Evolutionary conservation across 1,140 invertebrate genomes (phyloP).

Genomic region (Telenomus remus): DNA sequence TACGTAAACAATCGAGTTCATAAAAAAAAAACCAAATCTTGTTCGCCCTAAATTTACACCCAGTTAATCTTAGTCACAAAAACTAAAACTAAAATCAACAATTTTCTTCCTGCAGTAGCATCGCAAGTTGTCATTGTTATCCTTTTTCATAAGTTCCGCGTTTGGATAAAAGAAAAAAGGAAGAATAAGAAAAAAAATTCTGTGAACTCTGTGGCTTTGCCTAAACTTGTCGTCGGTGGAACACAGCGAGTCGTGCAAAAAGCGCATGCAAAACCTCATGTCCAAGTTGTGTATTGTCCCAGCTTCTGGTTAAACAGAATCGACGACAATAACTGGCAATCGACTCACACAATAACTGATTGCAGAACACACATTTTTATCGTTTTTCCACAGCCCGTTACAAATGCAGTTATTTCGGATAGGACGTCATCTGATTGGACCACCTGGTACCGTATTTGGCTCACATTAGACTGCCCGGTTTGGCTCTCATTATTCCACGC

Average conservation of each 20-base stretch:
- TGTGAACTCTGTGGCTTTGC: slow-evolving; percentile 29
- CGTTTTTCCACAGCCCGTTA: slow-evolving; percentile 25
- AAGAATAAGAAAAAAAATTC: too few relatives aligned
- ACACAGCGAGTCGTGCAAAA: slow-evolving; percentile 27
- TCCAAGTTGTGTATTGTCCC: slow-evolving; percentile 14
- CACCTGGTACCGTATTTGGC: slow-evolving; percentile 24
- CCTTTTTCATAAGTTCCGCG: slow-evolving; percentile 54
- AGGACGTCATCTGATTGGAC: slow-evolving; percentile 29
- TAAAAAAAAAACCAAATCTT: neutral
- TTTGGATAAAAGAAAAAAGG: slow-evolving; percentile 25
- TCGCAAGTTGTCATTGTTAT: slow-evolving; percentile 40
- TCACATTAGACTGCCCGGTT: slow-evolving; percentile 24
- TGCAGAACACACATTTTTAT: slow-evolving; percentile 13
- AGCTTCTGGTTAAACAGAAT: slow-evolving; percentile 29
- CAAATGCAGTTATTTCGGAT: slow-evolving; percentile 43
- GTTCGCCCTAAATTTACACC: neutral
- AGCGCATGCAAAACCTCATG: slow-evolving; percentile 24
- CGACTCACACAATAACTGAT: slow-evolving; percentile 35
- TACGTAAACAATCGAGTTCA: neutral
- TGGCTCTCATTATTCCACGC: slow-evolving; percentile 21
- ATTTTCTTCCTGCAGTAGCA: too few relatives aligned
- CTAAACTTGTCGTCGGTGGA: slow-evolving; percentile 42
- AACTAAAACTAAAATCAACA: too few relatives aligned
- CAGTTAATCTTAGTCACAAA: too few relatives aligned
- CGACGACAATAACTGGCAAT: slow-evolving; percentile 26